Evolutionary conservation across 2,113 vertebrate genomes (phyloP).

Genomic region (Ovis canadensis): DNA sequence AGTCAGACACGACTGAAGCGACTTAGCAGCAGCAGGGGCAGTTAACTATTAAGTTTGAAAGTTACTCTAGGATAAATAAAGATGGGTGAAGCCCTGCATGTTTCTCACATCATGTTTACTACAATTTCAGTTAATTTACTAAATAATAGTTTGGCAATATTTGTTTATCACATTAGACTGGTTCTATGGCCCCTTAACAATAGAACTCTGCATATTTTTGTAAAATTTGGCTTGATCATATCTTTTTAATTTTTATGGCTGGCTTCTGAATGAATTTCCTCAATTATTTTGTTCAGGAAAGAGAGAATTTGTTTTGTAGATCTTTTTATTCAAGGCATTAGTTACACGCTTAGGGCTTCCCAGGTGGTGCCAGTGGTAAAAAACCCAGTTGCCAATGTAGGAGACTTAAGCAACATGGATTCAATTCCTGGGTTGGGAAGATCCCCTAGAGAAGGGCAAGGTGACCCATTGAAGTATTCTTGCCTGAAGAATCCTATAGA

Average conservation of each 20-base stretch:
- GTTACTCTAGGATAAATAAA: neutral
- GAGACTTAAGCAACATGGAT: fast-evolving
- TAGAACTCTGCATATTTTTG: neutral
- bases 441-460: neutral
- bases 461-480: neutral
- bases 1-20: no score
- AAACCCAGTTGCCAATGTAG: neutral
- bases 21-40: no score
- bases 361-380: neutral
- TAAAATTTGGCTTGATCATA: neutral
- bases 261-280: neutral
- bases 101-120: neutral
- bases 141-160: neutral
- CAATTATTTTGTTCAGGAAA: conserved; percentile 1
- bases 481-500: neutral
- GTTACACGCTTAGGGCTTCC: neutral
- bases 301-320: neutral
- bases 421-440: neutral
- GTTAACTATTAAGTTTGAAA: neutral
- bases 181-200: neutral
- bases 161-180: neutral
- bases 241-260: neutral
- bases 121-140: neutral
- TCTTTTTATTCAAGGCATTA: conserved; percentile 24
- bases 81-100: neutral